Conservation (phyloP, 2,113 vertebrate species). For the Trematocara stigmaticum region DNA sequence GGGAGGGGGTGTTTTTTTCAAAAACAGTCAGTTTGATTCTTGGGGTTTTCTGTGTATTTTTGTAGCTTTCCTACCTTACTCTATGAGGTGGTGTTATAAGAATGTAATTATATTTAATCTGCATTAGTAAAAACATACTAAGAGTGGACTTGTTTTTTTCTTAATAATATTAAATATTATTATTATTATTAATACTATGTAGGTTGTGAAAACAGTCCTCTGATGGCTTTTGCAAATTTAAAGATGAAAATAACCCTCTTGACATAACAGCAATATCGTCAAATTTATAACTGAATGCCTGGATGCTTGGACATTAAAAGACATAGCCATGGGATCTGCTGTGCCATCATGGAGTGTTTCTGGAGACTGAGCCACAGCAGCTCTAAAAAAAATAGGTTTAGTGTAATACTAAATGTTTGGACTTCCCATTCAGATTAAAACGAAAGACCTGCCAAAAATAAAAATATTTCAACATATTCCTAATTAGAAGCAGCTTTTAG, state of each 20-base stretch:
- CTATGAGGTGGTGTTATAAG: neutral
- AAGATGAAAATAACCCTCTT: neutral
- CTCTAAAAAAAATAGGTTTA: neutral
- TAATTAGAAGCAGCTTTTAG: neutral
- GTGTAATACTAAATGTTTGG: neutral
- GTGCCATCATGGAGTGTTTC: neutral
- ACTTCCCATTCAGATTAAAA: neutral
- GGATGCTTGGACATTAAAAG: neutral
- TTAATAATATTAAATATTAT: neutral
- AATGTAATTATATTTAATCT: neutral
- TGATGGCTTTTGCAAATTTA: neutral
- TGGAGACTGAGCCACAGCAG: neutral
- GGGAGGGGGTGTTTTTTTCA: neutral
- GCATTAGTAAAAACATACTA: neutral
- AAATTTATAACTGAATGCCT: neutral
- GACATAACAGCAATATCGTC: neutral
- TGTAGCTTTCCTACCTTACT: neutral
- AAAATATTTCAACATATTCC: neutral
- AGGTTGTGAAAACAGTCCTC: neutral
- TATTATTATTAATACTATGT: neutral
- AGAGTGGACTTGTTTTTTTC: neutral
- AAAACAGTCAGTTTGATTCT: neutral
- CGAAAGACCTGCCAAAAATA: neutral
- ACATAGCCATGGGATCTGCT: neutral
- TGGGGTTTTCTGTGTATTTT: neutral